Evolutionary conservation across 2,797 vertebrate genomes (phyloP).

Genomic region (Chelon labrosus): DNA sequence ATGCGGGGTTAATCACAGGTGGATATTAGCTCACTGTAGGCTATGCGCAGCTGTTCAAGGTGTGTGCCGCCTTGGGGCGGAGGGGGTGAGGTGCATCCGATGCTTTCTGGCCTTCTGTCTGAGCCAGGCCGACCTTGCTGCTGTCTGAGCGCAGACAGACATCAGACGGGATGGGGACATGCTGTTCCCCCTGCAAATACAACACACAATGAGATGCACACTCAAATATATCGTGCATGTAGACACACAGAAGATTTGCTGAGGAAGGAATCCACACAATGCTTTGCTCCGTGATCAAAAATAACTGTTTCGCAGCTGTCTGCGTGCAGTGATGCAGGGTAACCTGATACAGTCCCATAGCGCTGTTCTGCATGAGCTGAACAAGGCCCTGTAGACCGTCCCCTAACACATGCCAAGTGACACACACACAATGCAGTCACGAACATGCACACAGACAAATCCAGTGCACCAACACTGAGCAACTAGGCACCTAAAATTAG

Average conservation of each 20-base stretch:
- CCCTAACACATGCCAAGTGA: constrained; percentile 30
- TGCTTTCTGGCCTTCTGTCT: constrained; percentile 42
- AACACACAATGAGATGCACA: constrained; percentile 17
- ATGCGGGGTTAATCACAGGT: constrained; percentile 80
- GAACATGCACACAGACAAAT: neutral
- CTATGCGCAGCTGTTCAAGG: constrained; percentile 48
- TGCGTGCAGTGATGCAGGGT: constrained; percentile 60
- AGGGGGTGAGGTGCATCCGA: constrained; percentile 31
- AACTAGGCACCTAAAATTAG: neutral
- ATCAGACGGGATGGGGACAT: constrained; percentile 44
- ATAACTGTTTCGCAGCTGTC: constrained; percentile 71
- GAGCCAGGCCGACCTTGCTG: constrained; percentile 56
- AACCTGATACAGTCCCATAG: constrained; percentile 72
- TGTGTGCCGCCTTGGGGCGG: constrained; percentile 45
- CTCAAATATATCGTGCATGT: neutral
- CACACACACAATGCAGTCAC: constrained; percentile 16
- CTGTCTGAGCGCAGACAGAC: constrained; percentile 40
- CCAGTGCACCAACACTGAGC: neutral
- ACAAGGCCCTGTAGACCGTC: constrained; percentile 45
- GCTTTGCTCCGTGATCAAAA: constrained; percentile 67
- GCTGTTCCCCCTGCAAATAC: constrained; percentile 40
- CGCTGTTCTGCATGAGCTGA: constrained; percentile 45
- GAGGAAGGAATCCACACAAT: constrained; percentile 45
- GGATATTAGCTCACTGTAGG: constrained; percentile 66
- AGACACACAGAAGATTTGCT: constrained; percentile 51